These are phyloP conservation scores for Luperina nickerlii DNA, from an alignment of 2,888 invertebrate species.

Conservation along the genomic window DNA sequence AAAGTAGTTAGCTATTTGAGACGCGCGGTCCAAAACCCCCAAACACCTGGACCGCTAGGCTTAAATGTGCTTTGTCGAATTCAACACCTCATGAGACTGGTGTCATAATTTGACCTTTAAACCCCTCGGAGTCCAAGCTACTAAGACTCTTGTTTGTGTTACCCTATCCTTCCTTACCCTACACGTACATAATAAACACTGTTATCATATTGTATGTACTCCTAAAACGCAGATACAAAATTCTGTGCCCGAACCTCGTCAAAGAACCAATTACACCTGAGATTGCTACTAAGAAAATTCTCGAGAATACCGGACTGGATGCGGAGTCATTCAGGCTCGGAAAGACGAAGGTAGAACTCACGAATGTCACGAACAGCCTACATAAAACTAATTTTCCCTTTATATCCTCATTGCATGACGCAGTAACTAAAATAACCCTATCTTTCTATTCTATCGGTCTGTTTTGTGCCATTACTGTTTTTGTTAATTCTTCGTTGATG, in stretches of 20 bases:
- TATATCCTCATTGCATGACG: slow-evolving; percentile 73
- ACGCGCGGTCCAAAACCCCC: slow-evolving; percentile 75
- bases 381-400: slow-evolving; percentile 73
- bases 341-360: slow-evolving; percentile 96
- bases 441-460: slow-evolving; percentile 65
- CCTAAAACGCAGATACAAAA: slow-evolving; percentile 97
- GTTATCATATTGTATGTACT: slow-evolving; percentile 83
- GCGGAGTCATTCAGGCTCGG: slow-evolving; percentile 98
- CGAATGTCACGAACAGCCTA: slow-evolving; percentile 75
- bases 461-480: slow-evolving; percentile 63
- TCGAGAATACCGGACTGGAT: slow-evolving; percentile 96
- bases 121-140: slow-evolving; percentile 81
- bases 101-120: slow-evolving; percentile 77
- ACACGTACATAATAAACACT: slow-evolving; percentile 73
- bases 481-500: slow-evolving; percentile 54
- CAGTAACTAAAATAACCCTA: slow-evolving; percentile 63
- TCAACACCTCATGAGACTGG: slow-evolving; percentile 82
- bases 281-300: slow-evolving; percentile 95
- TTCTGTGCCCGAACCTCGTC: slow-evolving; percentile 98
- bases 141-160: slow-evolving; percentile 82
- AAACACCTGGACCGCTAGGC: slow-evolving; percentile 74
- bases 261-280: slow-evolving; percentile 93
- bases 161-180: slow-evolving; percentile 70
- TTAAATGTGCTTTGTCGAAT: slow-evolving; percentile 79
- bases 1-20: slow-evolving; percentile 82